phyloP scores from a whole-genome alignment of 2,797 vertebrate genomes.

The Oophaga sylvatica region DNA sequence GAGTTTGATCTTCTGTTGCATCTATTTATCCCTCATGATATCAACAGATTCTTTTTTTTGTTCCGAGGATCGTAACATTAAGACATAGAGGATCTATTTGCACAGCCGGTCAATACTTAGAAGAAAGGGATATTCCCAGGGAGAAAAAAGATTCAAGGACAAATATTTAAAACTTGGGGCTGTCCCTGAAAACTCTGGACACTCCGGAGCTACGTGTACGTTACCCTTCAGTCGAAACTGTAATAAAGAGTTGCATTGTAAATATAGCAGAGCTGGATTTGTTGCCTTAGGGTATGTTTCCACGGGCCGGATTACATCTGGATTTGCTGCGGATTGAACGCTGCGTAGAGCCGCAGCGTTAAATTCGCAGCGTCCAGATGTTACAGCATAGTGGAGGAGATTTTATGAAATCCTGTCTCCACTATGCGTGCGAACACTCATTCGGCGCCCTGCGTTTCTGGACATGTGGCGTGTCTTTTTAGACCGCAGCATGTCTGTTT shows the following conservation, averaged over 20 bases:
- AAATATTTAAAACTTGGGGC: slow-evolving; percentile 21
- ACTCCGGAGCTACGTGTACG: background rate
- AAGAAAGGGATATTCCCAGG: slow-evolving; percentile 18
- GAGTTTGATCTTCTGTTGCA: background rate
- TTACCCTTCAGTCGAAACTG: background rate
- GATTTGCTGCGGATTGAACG: too few relatives aligned
- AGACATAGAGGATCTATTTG: background rate
- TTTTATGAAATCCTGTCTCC: too few relatives aligned
- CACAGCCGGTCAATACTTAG: background rate
- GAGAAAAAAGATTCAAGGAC: background rate
- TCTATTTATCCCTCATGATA: background rate
- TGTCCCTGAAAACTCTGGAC: background rate
- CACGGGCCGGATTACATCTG: too few relatives aligned
- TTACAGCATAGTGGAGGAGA: too few relatives aligned
- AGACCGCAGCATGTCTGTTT: too few relatives aligned
- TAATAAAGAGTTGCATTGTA: background rate
- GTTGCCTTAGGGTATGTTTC: too few relatives aligned
- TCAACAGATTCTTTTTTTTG: background rate
- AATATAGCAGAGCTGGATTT: background rate
- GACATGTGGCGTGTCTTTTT: too few relatives aligned
- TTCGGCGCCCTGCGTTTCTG: too few relatives aligned
- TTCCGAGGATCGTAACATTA: background rate
- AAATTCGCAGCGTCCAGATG: too few relatives aligned
- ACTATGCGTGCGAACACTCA: too few relatives aligned
- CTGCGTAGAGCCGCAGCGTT: too few relatives aligned